Evolutionary conservation across 2,113 vertebrate genomes (phyloP).

Genomic region (Echinops telfairi): DNA sequence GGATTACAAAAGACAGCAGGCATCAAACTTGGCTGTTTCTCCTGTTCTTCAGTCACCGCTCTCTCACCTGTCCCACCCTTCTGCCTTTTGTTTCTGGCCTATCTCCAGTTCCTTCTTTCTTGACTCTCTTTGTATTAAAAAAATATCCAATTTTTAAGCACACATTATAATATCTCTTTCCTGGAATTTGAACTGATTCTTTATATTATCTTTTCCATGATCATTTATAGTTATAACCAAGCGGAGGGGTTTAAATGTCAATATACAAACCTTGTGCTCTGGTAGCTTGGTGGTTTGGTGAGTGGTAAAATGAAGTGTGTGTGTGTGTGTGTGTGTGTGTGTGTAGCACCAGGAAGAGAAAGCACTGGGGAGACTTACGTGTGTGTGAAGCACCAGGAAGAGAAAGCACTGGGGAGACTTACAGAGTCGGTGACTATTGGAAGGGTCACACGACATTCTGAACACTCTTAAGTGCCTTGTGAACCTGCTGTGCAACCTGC

Average conservation of each 20-base stretch:
- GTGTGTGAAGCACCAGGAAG: too few relatives aligned
- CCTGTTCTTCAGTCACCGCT: not conserved
- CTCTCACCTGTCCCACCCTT: not conserved
- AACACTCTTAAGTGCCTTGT: not conserved
- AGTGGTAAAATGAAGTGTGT: not conserved
- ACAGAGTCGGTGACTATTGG: not conserved
- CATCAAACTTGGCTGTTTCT: not conserved
- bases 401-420: not conserved
- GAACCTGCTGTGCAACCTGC: not conserved
- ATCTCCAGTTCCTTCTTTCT: not conserved
- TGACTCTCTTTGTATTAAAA: not conserved
- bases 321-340: not conserved
- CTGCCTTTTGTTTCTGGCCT: not conserved
- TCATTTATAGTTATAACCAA: constrained; percentile 29
- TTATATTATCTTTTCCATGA: constrained; percentile 14
- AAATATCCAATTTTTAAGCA: not conserved
- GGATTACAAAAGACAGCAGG: not conserved
- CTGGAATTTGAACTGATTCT: constrained; percentile 1
- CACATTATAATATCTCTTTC: not conserved
- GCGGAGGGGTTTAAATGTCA: not conserved
- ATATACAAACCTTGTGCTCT: not conserved
- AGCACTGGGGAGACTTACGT: not conserved
- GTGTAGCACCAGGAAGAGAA: not conserved
- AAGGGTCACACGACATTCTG: not conserved
- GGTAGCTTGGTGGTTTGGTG: not conserved